A percentile compares a stretch with the other conserved stretches of the same genome.
These are phyloP conservation scores for Drosophila murphyi DNA, from an alignment of 1,140 invertebrate species.

Conservation along the genomic window DNA sequence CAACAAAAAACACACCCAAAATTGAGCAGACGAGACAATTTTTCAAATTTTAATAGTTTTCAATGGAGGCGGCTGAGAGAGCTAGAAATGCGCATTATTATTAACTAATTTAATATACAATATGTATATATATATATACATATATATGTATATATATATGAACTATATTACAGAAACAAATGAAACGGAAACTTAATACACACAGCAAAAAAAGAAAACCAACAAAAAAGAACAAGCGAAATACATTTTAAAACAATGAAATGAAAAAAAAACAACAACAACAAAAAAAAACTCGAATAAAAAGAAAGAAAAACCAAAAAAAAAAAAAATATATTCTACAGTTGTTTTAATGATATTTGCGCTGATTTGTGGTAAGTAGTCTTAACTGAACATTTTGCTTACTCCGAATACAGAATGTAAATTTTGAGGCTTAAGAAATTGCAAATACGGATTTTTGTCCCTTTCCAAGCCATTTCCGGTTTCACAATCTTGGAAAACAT, in stretches of 20 bases:
- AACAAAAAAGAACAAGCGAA: conserved; percentile 60
- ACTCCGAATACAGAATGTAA: no score
- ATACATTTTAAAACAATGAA: conserved; percentile 80
- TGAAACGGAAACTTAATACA: conserved; percentile 38
- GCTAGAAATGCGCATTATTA: conserved; percentile 69
- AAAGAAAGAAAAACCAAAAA: conserved; percentile 44
- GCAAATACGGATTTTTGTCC: no score
- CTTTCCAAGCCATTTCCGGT: no score
- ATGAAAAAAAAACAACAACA: conserved; percentile 43
- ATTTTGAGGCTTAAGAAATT: no score
- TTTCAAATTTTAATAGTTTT: conserved; percentile 72
- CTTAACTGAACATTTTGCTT: no score
- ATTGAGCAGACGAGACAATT: conserved; percentile 29
- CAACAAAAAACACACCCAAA: conserved; percentile 17
- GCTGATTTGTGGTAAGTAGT: background rate
- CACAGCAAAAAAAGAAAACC: conserved; percentile 35
- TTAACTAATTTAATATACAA: conserved; percentile 72
- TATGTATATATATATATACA: conserved; percentile 43
- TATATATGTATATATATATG: conserved; percentile 44
- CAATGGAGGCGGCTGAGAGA: conserved; percentile 40
- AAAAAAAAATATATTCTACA: conserved; percentile 39
- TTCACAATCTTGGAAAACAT: no score
- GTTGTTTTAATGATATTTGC: conserved; percentile 4
- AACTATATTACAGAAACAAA: conserved; percentile 55
- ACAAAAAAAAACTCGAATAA: conserved; percentile 67